phyloP scores from a whole-genome alignment of 2,888 invertebrate species.

The Bruchidius siliquastri region DNA sequence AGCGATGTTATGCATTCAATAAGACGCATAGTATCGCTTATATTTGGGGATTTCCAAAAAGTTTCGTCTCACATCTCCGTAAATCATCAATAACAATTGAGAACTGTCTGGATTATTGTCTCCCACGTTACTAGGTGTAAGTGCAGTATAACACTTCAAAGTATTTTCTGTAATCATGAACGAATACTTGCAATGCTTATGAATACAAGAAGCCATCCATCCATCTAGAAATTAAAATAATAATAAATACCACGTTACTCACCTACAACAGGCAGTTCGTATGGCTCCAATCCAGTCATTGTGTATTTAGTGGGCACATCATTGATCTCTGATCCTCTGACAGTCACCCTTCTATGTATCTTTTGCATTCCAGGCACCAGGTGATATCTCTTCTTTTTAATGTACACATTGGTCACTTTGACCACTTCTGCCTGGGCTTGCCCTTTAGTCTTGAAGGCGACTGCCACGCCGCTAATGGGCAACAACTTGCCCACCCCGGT shows the following conservation, averaged over 20 bases:
- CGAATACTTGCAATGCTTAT: too few relatives aligned
- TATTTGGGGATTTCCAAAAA: too few relatives aligned
- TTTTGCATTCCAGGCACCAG: constrained; percentile 62
- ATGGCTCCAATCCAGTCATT: constrained; percentile 60
- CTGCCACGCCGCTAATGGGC: constrained; percentile 56
- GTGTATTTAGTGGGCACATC: constrained; percentile 65
- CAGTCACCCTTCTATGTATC: constrained; percentile 58
- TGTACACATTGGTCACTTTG: constrained; percentile 56
- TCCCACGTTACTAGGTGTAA: too few relatives aligned
- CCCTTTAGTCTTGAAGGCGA: constrained; percentile 50
- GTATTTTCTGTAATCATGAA: too few relatives aligned
- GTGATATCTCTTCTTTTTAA: constrained; percentile 52
- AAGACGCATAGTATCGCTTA: too few relatives aligned
- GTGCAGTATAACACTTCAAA: too few relatives aligned
- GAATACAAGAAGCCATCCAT: too few relatives aligned
- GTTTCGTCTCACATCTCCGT: too few relatives aligned
- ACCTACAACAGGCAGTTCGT: constrained; percentile 69
- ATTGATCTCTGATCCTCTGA: constrained; percentile 57
- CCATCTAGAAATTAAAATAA: not conserved
- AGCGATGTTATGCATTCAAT: too few relatives aligned
- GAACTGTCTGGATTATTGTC: too few relatives aligned
- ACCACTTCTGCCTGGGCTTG: constrained; percentile 52
- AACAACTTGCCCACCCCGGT: constrained; percentile 57
- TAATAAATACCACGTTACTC: constrained; percentile 31
- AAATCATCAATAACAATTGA: too few relatives aligned